Evolutionary conservation across 2,797 vertebrate species (phyloP).

Genomic region (Hapalemur alaotrensis): DNA sequence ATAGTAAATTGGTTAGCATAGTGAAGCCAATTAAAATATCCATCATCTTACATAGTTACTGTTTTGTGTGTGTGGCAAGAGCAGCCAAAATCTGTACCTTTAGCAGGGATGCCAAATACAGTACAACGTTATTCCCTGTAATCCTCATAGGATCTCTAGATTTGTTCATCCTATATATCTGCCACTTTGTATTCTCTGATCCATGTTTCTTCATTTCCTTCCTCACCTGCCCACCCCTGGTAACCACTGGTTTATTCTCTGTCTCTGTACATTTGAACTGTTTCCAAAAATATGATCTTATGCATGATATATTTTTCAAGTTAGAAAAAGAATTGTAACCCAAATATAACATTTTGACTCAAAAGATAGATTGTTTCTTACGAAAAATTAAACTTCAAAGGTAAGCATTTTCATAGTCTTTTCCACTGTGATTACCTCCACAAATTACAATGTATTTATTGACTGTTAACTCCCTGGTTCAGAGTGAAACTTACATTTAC

Average conservation of each 20-base stretch:
- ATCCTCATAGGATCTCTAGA: neutral
- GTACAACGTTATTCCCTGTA: neutral
- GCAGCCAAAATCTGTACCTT: neutral
- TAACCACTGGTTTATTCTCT: neutral
- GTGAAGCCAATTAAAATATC: neutral
- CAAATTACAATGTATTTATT: neutral
- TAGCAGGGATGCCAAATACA: neutral
- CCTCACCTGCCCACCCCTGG: neutral
- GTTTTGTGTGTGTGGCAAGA: neutral
- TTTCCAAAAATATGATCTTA: neutral
- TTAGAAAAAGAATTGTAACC: neutral
- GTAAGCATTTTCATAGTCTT: neutral
- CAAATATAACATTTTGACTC: neutral
- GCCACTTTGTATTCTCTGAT: neutral
- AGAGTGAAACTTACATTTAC: constrained; percentile 7
- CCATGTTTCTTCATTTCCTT: neutral
- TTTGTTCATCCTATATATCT: neutral
- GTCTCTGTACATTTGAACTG: neutral
- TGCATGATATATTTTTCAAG: neutral
- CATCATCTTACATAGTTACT: neutral
- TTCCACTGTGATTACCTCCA: neutral
- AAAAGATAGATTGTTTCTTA: neutral
- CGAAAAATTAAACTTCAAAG: neutral
- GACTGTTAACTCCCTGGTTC: neutral
- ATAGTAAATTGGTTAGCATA: neutral